Evolutionary conservation across 2,888 invertebrate genomes (phyloP).

Genomic region (Polymixis lichenea): DNA sequence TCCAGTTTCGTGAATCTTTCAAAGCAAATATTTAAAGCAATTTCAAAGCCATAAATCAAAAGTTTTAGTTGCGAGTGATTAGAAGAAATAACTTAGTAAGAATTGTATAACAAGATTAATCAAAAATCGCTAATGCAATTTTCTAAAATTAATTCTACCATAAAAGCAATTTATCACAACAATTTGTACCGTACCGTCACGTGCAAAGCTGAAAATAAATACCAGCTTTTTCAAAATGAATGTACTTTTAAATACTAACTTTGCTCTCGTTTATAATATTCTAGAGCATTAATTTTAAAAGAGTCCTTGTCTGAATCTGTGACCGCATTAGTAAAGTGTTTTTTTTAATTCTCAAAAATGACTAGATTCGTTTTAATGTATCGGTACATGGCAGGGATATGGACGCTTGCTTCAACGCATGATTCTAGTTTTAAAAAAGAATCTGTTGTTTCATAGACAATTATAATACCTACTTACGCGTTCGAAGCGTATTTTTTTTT

Average conservation of each 20-base stretch:
- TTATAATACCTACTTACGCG: too few species aligned
- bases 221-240: slow-evolving; percentile 6
- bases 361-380: too few species aligned
- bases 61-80: background rate
- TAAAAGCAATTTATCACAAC: background rate
- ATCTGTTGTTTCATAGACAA: too few species aligned
- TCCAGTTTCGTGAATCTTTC: too few species aligned
- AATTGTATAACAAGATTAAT: background rate
- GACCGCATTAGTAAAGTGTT: slow-evolving; percentile 3
- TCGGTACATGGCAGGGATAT: too few species aligned
- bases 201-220: slow-evolving; percentile 9
- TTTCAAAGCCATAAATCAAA: too few species aligned
- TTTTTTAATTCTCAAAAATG: background rate
- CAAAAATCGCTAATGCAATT: background rate
- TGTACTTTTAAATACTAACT: slow-evolving; percentile 3
- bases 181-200: background rate
- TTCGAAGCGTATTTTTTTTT: too few species aligned
- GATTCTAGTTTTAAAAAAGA: too few species aligned
- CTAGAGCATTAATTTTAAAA: background rate
- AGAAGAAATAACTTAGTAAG: background rate
- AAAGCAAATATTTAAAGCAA: too few species aligned
- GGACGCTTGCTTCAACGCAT: too few species aligned
- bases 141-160: background rate
- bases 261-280: slow-evolving; percentile 11
- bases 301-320: background rate